Evolutionary conservation across 2,888 invertebrate species (phyloP).

Genomic region (Oscheius sp.): DNA sequence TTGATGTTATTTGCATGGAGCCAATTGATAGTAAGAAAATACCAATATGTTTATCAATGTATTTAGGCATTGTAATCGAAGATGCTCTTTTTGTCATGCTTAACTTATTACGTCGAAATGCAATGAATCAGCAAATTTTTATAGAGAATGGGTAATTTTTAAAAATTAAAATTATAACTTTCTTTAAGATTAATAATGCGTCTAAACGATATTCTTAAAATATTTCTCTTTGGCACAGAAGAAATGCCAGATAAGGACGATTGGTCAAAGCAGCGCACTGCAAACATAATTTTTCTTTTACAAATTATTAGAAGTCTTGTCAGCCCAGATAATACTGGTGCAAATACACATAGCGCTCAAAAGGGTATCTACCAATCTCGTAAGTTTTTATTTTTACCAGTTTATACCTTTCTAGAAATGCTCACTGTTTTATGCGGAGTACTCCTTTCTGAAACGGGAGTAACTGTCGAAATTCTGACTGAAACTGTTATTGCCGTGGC

Average conservation of each 20-base stretch:
- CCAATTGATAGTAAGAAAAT: constrained; percentile 83
- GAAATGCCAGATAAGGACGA: constrained; percentile 71
- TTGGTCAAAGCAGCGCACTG: constrained; percentile 77
- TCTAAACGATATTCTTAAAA: constrained; percentile 77
- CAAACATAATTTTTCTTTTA: constrained; percentile 90
- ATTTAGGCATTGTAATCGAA: constrained; percentile 86
- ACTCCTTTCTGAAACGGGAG: constrained; percentile 88
- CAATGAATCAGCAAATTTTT: constrained; percentile 97
- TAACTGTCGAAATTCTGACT: constrained; percentile 85
- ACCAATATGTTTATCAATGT: not conserved
- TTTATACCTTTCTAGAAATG: constrained; percentile 72
- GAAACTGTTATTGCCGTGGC: constrained; percentile 87
- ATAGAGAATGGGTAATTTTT: constrained; percentile 77
- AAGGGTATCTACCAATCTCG: constrained; percentile 86
- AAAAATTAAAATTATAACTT: not conserved
- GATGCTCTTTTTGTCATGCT: constrained; percentile 92
- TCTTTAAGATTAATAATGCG: constrained; percentile 86
- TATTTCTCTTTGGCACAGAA: constrained; percentile 79
- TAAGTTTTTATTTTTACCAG: constrained; percentile 56
- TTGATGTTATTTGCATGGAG: constrained; percentile 90
- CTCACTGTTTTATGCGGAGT: constrained; percentile 85
- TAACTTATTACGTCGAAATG: constrained; percentile 90
- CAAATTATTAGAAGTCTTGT: constrained; percentile 80
- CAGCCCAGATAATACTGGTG: constrained; percentile 89
- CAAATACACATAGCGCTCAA: constrained; percentile 83